Evolutionary conservation across 2,888 invertebrate species (phyloP).

Genomic region (Mythimna pallens): DNA sequence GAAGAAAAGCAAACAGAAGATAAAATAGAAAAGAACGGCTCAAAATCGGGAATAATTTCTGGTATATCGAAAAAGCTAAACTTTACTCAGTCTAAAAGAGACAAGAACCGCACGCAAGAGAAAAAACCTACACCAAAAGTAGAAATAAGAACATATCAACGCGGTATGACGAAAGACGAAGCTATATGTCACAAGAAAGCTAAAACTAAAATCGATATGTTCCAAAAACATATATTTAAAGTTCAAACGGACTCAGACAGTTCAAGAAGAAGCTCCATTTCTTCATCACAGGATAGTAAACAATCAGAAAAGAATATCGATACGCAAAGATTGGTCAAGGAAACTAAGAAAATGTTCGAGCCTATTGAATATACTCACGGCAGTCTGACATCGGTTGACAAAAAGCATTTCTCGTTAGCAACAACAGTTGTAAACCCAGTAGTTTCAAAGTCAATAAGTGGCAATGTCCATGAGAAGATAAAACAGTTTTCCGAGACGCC

Average conservation of each 20-base stretch:
- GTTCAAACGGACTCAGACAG: constrained; percentile 85
- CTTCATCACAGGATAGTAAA: constrained; percentile 79
- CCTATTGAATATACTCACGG: constrained; percentile 74
- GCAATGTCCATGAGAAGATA: constrained; percentile 87
- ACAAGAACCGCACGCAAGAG: constrained; percentile 73
- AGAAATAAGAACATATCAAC: constrained; percentile 85
- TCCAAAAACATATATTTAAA: constrained; percentile 86
- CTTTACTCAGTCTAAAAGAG: constrained; percentile 82
- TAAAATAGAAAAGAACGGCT: constrained; percentile 67
- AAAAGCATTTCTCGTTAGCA: constrained; percentile 71
- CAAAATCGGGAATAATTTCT: constrained; percentile 80
- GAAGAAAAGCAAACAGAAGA: constrained; percentile 34
- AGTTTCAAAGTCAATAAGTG: constrained; percentile 76
- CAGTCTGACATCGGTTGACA: constrained; percentile 74
- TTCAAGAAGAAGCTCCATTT: constrained; percentile 80
- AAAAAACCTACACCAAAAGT: constrained; percentile 80
- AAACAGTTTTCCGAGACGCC: constrained; percentile 81
- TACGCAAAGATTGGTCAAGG: constrained; percentile 74
- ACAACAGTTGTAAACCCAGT: constrained; percentile 71
- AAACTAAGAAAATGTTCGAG: constrained; percentile 83
- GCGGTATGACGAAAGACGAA: constrained; percentile 83
- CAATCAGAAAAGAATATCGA: constrained; percentile 66
- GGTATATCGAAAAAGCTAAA: constrained; percentile 83
- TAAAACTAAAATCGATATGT: constrained; percentile 87
- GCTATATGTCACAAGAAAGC: constrained; percentile 85